Conservation (phyloP, 2,113 vertebrate genomes). For the Thermophis baileyi region DNA sequence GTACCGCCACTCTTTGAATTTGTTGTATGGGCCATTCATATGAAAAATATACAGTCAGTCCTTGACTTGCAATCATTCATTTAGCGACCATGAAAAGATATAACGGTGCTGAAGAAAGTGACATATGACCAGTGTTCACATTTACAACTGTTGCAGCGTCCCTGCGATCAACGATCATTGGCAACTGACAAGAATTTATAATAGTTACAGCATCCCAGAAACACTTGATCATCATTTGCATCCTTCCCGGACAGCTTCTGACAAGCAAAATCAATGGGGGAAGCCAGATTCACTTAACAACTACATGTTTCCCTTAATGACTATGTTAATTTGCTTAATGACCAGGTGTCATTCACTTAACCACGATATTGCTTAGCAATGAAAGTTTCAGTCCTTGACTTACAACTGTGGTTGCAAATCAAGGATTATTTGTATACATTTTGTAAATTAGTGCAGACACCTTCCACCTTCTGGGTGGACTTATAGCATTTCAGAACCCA, state of each 20-base stretch:
- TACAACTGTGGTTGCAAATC: neutral
- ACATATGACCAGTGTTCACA: neutral
- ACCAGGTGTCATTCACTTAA: neutral
- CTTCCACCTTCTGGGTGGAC: neutral
- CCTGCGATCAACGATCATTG: no score
- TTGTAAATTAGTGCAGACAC: neutral
- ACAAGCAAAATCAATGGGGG: neutral
- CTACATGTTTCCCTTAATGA: neutral
- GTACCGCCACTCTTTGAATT: neutral
- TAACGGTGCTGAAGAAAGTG: neutral
- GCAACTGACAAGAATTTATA: no score
- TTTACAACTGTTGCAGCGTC: neutral
- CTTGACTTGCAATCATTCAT: neutral
- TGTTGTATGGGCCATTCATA: neutral
- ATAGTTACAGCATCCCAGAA: no score
- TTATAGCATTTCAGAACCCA: neutral
- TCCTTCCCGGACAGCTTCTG: neutral
- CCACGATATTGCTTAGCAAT: neutral
- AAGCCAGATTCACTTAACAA: neutral
- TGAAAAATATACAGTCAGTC: neutral
- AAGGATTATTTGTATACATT: neutral
- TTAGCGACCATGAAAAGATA: neutral
- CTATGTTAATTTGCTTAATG: neutral
- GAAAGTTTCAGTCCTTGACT: neutral
- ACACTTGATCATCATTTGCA: no score